Evolutionary conservation across 2,113 vertebrate genomes (phyloP).

Genomic region (Pyrgilauda ruficollis): DNA sequence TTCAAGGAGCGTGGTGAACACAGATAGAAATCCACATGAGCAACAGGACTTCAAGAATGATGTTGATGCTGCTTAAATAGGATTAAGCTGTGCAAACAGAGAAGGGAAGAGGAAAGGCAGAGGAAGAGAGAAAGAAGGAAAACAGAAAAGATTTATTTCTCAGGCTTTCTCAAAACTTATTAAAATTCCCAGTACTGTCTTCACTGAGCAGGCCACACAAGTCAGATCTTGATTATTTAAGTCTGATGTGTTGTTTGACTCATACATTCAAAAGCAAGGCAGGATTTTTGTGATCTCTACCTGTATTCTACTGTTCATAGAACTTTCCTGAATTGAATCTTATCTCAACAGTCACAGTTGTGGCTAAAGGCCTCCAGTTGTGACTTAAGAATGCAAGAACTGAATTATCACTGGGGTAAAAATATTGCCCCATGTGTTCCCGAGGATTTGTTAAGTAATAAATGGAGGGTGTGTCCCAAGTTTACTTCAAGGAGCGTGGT

Average conservation of each 20-base stretch:
- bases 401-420: neutral
- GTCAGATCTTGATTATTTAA: neutral
- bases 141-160: neutral
- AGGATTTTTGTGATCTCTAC: neutral
- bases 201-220: neutral
- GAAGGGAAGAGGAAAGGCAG: neutral
- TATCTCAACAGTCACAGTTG: neutral
- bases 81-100: neutral
- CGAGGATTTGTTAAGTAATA: neutral
- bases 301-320: neutral
- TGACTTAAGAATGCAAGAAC: too few species aligned
- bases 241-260: neutral
- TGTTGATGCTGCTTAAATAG: neutral
- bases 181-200: neutral
- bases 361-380: too few species aligned
- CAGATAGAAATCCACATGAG: neutral
- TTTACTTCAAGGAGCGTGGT: neutral
- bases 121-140: neutral
- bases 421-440: neutral
- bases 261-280: neutral
- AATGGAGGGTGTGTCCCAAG: neutral
- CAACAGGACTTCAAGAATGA: neutral
- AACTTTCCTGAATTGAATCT: neutral
- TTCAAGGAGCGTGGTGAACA: neutral
- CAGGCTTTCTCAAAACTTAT: neutral